Base-by-base conservation (phyloP, 2,888 invertebrate genomes). In the Apeira syringaria region DNA sequence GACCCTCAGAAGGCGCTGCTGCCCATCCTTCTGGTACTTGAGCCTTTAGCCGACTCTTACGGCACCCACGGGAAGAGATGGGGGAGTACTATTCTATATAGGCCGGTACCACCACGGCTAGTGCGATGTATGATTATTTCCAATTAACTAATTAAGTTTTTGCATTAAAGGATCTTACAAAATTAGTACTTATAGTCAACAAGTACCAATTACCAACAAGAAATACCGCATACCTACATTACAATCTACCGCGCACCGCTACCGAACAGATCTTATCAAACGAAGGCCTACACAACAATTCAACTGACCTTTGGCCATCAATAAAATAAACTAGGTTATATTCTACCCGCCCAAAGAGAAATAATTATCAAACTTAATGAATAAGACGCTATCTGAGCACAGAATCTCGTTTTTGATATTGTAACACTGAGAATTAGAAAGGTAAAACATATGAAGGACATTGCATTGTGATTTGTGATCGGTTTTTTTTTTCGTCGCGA, bases 361-460 rank as follows among this genome's bases (percentile, higher is more conserved):
- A 66, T 67, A 66, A 70, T 69, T 68, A 68, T 51, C 57, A 56
- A 58, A 50, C 50, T 56, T 66, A 68, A 68, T 68, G 64, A 70
- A 67, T 64, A 64, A 66, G 62, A 65, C 64, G 57, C 60, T 71
- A 72, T 65, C 68, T 57, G 39, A 33, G 51, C 57, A 50, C 51
- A 52, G 52, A 59, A 70, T 74, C 67, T 54, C 57, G 61, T 64
- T 66, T 63, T 69, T 57, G 65, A 57, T 64, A 68, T 53, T 56
- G 55, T 49, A 54, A 47, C 39, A 46, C 49, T 28, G 48, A 47
- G 50, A 52, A 68, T 71, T 73, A 70, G 74, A 74, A 74, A 72
- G 73, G 74, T 64, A 56, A 43, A 47, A 46, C 39, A 46, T 31
- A 52, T 64, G 59, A 66, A 69, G 69, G 68, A 68, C 65, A 55